Evolutionary conservation across 2,888 invertebrate species (phyloP).

Genomic region (Volucella inanis): DNA sequence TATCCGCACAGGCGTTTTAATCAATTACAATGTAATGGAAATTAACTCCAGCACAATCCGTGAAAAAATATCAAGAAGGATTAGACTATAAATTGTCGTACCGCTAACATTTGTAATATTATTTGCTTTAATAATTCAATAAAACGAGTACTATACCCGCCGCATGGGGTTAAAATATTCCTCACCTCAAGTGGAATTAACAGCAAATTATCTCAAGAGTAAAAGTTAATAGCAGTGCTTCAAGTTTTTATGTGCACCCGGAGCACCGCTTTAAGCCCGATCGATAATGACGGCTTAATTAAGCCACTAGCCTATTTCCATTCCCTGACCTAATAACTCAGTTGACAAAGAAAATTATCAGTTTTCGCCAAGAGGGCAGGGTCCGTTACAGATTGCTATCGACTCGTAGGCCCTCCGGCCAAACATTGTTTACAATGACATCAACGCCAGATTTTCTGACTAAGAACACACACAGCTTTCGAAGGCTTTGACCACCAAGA

Average conservation of each 20-base stretch:
- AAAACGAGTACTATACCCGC: too few relatives aligned
- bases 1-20: too few relatives aligned
- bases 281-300: slow-evolving; percentile 27
- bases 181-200: slow-evolving; percentile 1
- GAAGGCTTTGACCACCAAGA: slow-evolving; percentile 49
- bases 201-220: not conserved
- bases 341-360: slow-evolving; percentile 42
- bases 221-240: slow-evolving; percentile 6
- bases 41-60: too few relatives aligned
- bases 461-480: slow-evolving; percentile 49
- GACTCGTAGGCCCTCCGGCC: slow-evolving; percentile 50
- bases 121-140: too few relatives aligned
- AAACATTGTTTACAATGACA: slow-evolving; percentile 54
- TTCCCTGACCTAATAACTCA: slow-evolving; percentile 29
- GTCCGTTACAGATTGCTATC: slow-evolving; percentile 39
- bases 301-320: slow-evolving; percentile 13
- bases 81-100: too few relatives aligned
- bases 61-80: too few relatives aligned
- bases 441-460: slow-evolving; percentile 52
- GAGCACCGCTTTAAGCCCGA: not conserved
- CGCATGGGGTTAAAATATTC: not conserved
- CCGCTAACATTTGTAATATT: too few relatives aligned
- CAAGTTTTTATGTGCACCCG: slow-evolving; percentile 3
- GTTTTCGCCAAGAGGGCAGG: slow-evolving; percentile 10
- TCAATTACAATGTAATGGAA: too few relatives aligned